Percentiles rank a stretch among this genome's conserved stretches.
These are phyloP conservation scores for Leguminivora glycinivorella DNA, from an alignment of 1,140 invertebrate genomes.

Conservation along the genomic window DNA sequence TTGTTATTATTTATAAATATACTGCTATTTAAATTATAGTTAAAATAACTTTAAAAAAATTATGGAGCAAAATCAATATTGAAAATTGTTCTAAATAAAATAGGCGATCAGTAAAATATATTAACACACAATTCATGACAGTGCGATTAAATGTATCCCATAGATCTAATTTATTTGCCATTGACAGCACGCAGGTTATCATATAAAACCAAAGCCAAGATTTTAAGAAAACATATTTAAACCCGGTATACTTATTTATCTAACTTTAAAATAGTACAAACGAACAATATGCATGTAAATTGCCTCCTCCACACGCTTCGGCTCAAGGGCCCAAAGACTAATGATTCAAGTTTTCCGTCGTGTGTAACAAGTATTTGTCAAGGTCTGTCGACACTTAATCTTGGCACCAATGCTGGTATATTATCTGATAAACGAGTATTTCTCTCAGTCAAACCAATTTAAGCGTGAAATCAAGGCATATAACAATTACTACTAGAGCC, in stretches of 20 bases:
- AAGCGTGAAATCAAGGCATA: background rate
- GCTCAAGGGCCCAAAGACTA: conserved; percentile 27
- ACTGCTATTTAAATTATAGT: too few species aligned
- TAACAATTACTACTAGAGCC: background rate
- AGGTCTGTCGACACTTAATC: conserved; percentile 39
- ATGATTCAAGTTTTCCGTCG: conserved; percentile 32
- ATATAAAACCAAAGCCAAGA: too few species aligned
- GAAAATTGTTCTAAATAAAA: too few species aligned
- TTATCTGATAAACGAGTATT: background rate
- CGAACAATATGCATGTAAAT: background rate
- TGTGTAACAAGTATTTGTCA: conserved; percentile 36
- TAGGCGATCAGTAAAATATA: too few species aligned
- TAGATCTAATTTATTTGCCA: too few species aligned
- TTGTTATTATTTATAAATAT: too few species aligned
- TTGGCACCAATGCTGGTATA: background rate
- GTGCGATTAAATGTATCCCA: too few species aligned
- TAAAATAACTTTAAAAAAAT: too few species aligned
- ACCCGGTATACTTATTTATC: background rate
- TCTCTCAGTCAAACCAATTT: background rate
- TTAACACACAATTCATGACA: too few species aligned
- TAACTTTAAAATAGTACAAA: background rate
- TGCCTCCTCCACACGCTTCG: background rate
- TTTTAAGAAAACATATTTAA: background rate
- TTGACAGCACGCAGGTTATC: too few species aligned
- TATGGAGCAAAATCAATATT: too few species aligned